A percentile compares a stretch with the other conserved stretches of the same genome.
These are phyloP conservation scores for Spisula subtruncata DNA, from an alignment of 2,888 invertebrate genomes.

Conservation along the genomic window DNA sequence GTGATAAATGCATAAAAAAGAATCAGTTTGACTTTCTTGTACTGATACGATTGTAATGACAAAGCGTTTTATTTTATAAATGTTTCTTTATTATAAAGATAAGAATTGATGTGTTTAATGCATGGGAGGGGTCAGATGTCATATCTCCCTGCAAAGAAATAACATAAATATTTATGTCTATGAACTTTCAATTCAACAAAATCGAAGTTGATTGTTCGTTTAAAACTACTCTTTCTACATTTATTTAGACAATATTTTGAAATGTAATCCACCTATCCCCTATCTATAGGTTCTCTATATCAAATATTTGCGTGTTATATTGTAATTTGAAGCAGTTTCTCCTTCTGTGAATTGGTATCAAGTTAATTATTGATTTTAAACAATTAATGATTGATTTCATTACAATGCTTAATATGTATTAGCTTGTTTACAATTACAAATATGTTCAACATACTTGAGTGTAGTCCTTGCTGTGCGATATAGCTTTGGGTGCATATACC, in stretches of 20 bases:
- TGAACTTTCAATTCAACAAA: constrained; percentile 4
- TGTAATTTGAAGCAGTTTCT: too few relatives aligned
- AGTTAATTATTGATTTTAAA: too few relatives aligned
- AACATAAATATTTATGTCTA: neutral
- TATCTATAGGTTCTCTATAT: neutral
- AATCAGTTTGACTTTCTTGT: constrained; percentile 43
- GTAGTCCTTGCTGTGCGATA: too few relatives aligned
- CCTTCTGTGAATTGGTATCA: too few relatives aligned
- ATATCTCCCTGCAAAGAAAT: constrained; percentile 38
- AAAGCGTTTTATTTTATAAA: constrained; percentile 38
- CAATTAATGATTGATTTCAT: too few relatives aligned
- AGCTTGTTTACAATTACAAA: too few relatives aligned
- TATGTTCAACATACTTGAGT: too few relatives aligned
- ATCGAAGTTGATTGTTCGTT: neutral
- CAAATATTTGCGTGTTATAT: too few relatives aligned
- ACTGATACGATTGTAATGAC: constrained; percentile 38
- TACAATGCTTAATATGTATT: too few relatives aligned
- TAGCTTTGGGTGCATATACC: too few relatives aligned
- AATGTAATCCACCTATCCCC: neutral
- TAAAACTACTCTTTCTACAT: neutral
- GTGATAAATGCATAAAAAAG: constrained; percentile 11
- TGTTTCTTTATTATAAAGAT: constrained; percentile 29
- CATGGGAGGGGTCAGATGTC: constrained; percentile 39
- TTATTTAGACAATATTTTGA: neutral
- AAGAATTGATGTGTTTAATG: constrained; percentile 35